These are phyloP conservation scores for Teleogryllus occipitalis DNA, from an alignment of 1,140 invertebrate species.

Conservation along the genomic window DNA sequence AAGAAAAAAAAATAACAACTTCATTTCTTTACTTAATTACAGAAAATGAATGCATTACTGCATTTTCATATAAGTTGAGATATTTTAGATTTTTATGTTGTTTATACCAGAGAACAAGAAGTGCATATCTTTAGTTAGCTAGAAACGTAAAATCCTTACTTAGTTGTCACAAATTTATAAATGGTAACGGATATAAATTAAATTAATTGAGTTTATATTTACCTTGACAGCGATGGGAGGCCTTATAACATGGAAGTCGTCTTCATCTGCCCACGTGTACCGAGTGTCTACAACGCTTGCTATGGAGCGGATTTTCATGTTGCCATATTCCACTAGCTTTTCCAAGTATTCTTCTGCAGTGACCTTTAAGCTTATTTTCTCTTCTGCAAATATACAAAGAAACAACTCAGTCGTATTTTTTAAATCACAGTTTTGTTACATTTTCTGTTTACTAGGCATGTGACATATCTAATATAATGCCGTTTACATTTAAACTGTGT, in stretches of 20 bases:
- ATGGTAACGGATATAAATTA: too few relatives aligned
- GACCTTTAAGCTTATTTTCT: slow-evolving; percentile 50
- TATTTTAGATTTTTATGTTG: too few relatives aligned
- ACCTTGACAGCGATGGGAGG: slow-evolving; percentile 57
- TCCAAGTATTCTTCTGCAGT: slow-evolving; percentile 55
- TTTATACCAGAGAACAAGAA: too few relatives aligned
- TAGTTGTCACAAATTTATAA: too few relatives aligned
- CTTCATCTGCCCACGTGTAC: slow-evolving; percentile 65
- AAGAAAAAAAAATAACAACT: too few relatives aligned
- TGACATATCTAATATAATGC: background rate
- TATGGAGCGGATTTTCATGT: slow-evolving; percentile 62
- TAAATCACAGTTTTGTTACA: background rate
- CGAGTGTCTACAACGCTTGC: slow-evolving; percentile 61
- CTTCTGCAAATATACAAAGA: slow-evolving; percentile 37
- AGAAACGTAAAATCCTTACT: too few relatives aligned
- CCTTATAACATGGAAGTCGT: slow-evolving; percentile 64
- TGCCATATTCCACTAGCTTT: slow-evolving; percentile 65
- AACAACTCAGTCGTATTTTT: background rate
- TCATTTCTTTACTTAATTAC: too few relatives aligned
- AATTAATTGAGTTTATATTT: slow-evolving; percentile 18
- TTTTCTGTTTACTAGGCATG: background rate
- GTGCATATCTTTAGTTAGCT: too few relatives aligned
- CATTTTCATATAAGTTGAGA: too few relatives aligned
- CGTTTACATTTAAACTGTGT: background rate
- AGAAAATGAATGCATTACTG: too few relatives aligned